Evolutionary conservation across 53 echinoderm and acorn worm genomes (phyloP).

Genomic region (Glandiceps talaboti): DNA sequence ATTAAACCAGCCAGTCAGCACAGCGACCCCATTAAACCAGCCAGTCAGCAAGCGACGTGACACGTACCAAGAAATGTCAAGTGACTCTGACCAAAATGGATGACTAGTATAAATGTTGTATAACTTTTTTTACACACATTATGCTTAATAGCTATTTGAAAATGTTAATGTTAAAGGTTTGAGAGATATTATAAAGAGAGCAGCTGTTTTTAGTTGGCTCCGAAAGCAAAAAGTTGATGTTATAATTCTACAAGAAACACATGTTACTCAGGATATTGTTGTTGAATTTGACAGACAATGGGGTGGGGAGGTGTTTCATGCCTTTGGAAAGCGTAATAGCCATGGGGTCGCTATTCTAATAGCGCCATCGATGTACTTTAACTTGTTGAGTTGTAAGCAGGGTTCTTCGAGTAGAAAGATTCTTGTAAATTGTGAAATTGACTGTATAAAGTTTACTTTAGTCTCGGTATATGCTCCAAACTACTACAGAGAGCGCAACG

Average conservation of each 20-base stretch:
- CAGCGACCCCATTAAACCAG: no score
- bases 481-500: background rate
- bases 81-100: no score
- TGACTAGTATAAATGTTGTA: no score
- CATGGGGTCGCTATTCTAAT: background rate
- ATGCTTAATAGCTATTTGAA: no score
- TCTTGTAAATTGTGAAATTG: background rate
- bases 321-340: background rate
- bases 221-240: background rate
- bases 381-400: background rate
- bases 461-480: background rate
- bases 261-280: background rate
- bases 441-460: background rate
- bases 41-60: no score
- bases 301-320: background rate
- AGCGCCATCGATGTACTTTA: background rate
- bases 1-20: background rate
- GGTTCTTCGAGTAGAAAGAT: background rate
- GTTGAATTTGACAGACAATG: background rate
- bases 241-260: background rate
- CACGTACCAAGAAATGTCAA: no score
- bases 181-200: background rate
- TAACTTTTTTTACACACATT: no score
- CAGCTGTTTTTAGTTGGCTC: background rate
- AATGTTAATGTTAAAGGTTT: background rate